A percentile compares a stretch with the other conserved stretches of the same genome.
phyloP scores from a whole-genome alignment of 2,797 vertebrate genomes.

The Synaphobranchus kaupii region DNA sequence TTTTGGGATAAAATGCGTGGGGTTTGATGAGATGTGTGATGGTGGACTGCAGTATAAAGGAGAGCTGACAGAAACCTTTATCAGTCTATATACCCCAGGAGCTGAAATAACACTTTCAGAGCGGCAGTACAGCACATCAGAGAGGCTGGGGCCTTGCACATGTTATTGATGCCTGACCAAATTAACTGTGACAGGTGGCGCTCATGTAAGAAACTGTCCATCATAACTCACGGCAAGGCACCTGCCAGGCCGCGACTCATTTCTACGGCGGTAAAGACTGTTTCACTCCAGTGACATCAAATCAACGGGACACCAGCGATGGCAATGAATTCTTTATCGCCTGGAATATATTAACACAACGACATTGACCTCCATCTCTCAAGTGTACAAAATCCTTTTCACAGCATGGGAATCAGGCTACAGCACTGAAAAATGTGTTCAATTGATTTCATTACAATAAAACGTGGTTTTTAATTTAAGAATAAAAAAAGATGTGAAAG shows the following conservation, averaged over 20 bases:
- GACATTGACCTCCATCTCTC: neutral
- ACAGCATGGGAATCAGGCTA: neutral
- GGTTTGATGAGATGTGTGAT: neutral
- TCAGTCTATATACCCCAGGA: neutral
- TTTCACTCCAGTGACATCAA: constrained; percentile 33
- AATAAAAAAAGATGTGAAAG: neutral
- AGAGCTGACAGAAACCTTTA: neutral
- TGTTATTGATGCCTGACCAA: constrained; percentile 18
- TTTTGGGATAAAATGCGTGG: neutral
- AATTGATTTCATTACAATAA: neutral
- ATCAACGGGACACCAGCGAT: constrained; percentile 11
- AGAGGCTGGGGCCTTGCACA: neutral
- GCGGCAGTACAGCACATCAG: neutral
- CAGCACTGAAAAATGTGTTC: neutral
- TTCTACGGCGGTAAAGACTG: constrained; percentile 10
- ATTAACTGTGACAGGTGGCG: constrained; percentile 1
- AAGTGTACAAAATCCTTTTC: neutral
- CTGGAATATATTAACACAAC: constrained; percentile 1
- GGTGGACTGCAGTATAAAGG: neutral
- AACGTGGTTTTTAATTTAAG: neutral
- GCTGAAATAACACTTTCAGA: neutral
- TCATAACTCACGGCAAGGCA: constrained; percentile 12
- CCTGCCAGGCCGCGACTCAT: neutral
- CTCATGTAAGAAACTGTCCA: constrained; percentile 20
- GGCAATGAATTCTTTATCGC: constrained; percentile 23